These are phyloP conservation scores for Brotula barbata DNA, from an alignment of 2,797 vertebrate genomes.

Conservation along the genomic window DNA sequence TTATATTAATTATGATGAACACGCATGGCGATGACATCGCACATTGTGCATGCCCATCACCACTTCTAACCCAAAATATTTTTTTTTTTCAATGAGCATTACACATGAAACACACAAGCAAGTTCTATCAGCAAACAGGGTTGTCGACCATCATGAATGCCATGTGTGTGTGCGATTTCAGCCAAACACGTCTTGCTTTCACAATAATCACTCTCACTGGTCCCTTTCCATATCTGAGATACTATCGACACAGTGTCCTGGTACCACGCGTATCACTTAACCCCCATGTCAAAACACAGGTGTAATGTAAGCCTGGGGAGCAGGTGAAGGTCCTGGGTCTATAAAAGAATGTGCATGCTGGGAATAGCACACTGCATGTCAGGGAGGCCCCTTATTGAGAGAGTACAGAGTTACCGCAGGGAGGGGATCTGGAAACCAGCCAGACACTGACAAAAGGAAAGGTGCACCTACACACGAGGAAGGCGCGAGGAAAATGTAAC, in stretches of 20 bases:
- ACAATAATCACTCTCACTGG: constrained; percentile 3
- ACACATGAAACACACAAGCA: too few species aligned
- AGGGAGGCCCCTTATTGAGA: constrained; percentile 38
- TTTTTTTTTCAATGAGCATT: too few species aligned
- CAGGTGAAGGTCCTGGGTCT: constrained; percentile 52
- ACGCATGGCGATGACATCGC: too few species aligned
- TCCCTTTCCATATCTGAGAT: constrained; percentile 56
- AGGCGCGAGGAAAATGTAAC: constrained; percentile 24
- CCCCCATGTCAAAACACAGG: constrained; percentile 72
- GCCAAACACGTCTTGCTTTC: constrained; percentile 16
- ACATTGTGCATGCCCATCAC: too few species aligned
- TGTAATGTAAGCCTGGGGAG: constrained; percentile 62
- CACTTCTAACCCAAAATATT: too few species aligned
- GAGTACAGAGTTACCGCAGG: constrained; percentile 34
- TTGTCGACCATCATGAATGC: neutral
- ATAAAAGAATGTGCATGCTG: constrained; percentile 61
- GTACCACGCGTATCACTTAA: constrained; percentile 76
- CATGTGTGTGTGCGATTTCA: neutral
- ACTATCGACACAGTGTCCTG: constrained; percentile 52
- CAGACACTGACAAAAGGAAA: constrained; percentile 40
- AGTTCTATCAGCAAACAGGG: too few species aligned
- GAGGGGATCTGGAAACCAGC: constrained; percentile 49
- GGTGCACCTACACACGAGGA: constrained; percentile 42
- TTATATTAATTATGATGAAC: too few species aligned
- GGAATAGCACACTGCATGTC: constrained; percentile 58